Conservation (phyloP, 2,797 vertebrate species). For the Pseudopleuronectes americanus region DNA sequence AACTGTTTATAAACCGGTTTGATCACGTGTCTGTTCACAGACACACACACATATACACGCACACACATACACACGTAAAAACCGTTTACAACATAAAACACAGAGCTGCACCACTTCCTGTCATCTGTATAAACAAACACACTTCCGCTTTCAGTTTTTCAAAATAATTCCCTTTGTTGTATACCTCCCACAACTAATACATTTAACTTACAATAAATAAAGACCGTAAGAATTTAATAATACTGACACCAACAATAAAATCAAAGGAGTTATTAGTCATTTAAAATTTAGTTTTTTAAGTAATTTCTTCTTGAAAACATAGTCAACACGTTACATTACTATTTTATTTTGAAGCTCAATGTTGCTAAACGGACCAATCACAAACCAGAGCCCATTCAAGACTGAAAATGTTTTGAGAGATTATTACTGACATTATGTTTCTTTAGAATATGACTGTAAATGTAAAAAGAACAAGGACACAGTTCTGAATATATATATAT, state of each 20-base stretch:
- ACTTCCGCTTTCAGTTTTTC: conserved; percentile 47
- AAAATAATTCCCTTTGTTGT: conserved; percentile 23
- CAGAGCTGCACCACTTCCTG: not conserved
- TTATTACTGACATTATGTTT: no score
- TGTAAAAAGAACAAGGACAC: no score
- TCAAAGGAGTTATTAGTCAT: no score
- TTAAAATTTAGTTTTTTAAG: no score
- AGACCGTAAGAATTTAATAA: not conserved
- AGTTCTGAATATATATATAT: no score
- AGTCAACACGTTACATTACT: rapidly evolving
- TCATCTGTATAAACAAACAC: not conserved
- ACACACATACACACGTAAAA: not conserved
- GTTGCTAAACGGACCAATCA: conserved; percentile 39
- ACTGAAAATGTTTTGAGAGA: not conserved
- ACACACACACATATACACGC: not conserved
- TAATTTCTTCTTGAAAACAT: not conserved
- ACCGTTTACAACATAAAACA: not conserved
- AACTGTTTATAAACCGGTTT: no score
- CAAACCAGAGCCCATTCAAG: conserved; percentile 16
- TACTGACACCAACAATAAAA: no score
- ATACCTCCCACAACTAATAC: not conserved
- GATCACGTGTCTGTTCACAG: no score
- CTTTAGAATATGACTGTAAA: no score
- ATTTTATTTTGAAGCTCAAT: conserved; percentile 39
- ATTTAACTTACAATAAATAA: not conserved